These are phyloP conservation scores for Drosophila melanica DNA, from an alignment of 1,140 invertebrate genomes.

Conservation along the genomic window DNA sequence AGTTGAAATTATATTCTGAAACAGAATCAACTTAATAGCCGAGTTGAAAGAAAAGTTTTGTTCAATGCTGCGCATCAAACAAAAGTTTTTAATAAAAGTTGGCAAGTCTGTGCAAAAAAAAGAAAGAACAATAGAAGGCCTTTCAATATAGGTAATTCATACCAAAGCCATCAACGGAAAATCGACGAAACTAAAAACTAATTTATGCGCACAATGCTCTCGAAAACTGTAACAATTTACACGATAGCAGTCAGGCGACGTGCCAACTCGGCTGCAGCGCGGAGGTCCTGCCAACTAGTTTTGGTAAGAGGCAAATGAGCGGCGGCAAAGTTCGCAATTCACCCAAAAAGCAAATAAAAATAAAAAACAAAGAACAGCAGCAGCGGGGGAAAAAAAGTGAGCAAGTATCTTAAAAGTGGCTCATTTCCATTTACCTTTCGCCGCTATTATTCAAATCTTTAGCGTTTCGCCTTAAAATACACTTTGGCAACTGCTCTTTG, in stretches of 20 bases:
- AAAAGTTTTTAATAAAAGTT: slow-evolving; percentile 33
- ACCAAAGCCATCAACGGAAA: slow-evolving; percentile 6
- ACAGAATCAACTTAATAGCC: background rate
- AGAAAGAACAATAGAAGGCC: background rate
- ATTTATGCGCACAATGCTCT: slow-evolving; percentile 43
- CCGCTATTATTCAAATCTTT: slow-evolving; percentile 27
- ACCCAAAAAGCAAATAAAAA: slow-evolving; percentile 16
- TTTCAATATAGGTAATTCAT: slow-evolving; percentile 22
- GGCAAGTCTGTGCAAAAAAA: background rate
- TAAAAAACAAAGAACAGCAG: background rate
- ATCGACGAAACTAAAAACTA: slow-evolving; percentile 46
- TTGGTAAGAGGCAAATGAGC: slow-evolving; percentile 4
- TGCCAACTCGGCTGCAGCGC: slow-evolving; percentile 6
- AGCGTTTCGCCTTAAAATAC: slow-evolving; percentile 6
- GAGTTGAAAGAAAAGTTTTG: background rate
- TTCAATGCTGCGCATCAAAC: background rate
- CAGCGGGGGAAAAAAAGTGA: background rate
- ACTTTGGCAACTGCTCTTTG: slow-evolving; percentile 30
- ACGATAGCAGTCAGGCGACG: background rate
- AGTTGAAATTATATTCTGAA: background rate
- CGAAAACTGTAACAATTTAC: slow-evolving; percentile 31
- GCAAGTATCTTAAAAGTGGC: slow-evolving; percentile 1
- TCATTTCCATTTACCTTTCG: slow-evolving; percentile 37
- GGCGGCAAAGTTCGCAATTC: slow-evolving; percentile 31
- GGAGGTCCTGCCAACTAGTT: slow-evolving; percentile 23